Base-by-base conservation (phyloP, 2,888 invertebrate species). In the Polydesmus complanatus region DNA sequence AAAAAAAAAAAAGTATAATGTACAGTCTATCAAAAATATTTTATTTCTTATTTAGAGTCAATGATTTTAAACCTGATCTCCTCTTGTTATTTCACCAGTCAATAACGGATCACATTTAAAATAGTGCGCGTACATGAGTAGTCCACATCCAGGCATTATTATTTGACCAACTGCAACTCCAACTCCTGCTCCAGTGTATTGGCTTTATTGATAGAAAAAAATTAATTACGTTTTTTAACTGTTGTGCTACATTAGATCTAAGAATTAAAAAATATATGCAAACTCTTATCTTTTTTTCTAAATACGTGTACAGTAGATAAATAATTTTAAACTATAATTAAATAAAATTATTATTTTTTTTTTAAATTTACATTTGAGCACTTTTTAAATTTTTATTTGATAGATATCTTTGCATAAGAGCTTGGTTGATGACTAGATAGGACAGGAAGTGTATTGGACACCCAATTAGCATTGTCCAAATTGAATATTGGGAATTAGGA, bases 21-120 rank as follows among this genome's bases (percentile, higher is more conserved):
- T n/a, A n/a, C n/a, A n/a, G n/a, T n/a, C n/a, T n/a, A n/a, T n/a
- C n/a, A n/a, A n/a, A n/a, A n/a, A n/a, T n/a, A n/a, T n/a, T n/a
- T n/a, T n/a, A n/a, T n/a, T n/a, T n/a, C n/a, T n/a, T n/a, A n/a
- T n/a, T n/a, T n/a, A n/a, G n/a, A n/a, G 21, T 2, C 18, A 22
- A 22, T 22, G 2, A 53, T 3, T 3, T 3, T 22, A 21, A 49
- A 58, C 58, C 53, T 58, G 58, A 51, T 58, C 50, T 52, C 27
- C 27, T 19, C 49, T 49, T 21, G 26, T 21, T 18, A 58, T 49
- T 11, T 25, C 19, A 3, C 27, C 27, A 27, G n/a, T 50, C n/a
- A 53, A 21, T 14, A 52, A 37, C 3, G 58, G 58, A 58, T 58
- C 58, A 37, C 58, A 58, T n/a, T 58, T 52, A 8, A 23, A 27